Conservation (phyloP, 2,888 invertebrate species). For the Eupeodes latifasciatus region DNA sequence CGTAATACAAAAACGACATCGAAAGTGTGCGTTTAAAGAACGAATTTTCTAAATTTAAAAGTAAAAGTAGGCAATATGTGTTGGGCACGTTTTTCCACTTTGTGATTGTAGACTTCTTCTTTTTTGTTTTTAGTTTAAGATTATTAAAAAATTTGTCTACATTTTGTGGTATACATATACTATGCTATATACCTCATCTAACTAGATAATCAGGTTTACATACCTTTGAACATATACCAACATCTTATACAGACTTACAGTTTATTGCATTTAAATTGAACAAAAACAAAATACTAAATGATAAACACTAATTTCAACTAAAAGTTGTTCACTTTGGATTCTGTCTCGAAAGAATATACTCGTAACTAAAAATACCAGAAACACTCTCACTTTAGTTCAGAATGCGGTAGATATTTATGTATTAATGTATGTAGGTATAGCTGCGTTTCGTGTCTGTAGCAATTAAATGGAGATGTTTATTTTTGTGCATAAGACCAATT, state of each 20-base stretch:
- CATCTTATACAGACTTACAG: conserved; percentile 17
- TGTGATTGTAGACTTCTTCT: conserved; percentile 8
- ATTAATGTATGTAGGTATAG: background rate
- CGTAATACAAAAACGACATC: conserved; percentile 52
- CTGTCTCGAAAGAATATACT: conserved; percentile 41
- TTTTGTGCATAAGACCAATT: background rate
- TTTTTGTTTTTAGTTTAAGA: conserved; percentile 10
- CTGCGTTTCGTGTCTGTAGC: conserved; percentile 42
- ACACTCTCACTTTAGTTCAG: conserved; percentile 59
- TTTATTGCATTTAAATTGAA: conserved; percentile 48
- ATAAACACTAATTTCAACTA: conserved; percentile 8
- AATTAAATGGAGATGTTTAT: conserved; percentile 31
- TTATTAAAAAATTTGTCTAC: conserved; percentile 43
- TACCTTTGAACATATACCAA: too few species aligned
- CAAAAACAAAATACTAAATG: background rate
- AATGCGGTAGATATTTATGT: conserved; percentile 21
- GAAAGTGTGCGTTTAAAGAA: conserved; percentile 42
- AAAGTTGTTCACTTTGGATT: conserved; percentile 60
- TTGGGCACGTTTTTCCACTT: conserved; percentile 49
- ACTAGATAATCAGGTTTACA: conserved; percentile 64
- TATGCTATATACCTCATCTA: conserved; percentile 22
- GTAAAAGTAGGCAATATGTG: conserved; percentile 27
- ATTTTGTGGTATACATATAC: background rate
- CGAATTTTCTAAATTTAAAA: conserved; percentile 62
- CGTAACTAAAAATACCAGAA: conserved; percentile 65